These are phyloP conservation scores for Tipula unca DNA, from an alignment of 2,888 invertebrate species.

Conservation along the genomic window DNA sequence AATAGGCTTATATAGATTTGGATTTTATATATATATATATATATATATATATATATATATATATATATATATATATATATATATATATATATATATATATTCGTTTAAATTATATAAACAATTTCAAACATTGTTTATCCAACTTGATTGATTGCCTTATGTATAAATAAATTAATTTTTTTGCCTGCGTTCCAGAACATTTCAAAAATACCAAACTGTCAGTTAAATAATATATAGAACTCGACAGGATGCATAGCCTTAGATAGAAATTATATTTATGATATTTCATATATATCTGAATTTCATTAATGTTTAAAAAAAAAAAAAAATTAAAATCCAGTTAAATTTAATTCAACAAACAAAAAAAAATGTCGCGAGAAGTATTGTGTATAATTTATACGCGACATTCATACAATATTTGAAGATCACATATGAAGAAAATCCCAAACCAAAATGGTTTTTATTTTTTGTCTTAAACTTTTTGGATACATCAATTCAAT, in stretches of 20 bases:
- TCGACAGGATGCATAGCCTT: background rate
- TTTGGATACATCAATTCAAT: background rate
- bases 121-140: background rate
- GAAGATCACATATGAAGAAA: background rate
- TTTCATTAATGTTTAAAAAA: background rate
- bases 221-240: background rate
- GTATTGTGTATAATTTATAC: background rate
- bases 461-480: background rate
- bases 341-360: background rate
- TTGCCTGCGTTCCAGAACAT: background rate
- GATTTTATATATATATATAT: no score
- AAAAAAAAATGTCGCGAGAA: background rate
- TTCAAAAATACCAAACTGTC: background rate
- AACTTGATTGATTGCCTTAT: background rate
- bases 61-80: no score
- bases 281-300: background rate
- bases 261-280: background rate
- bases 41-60: no score
- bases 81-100: no score
- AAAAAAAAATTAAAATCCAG: background rate
- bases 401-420: background rate
- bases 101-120: background rate
- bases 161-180: background rate
- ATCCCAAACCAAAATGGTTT: background rate
- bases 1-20: background rate